Percentiles rank a stretch among this genome's conserved stretches.
These are phyloP conservation scores for Colletes collaris DNA, from an alignment of 2,888 invertebrate species.

Conservation along the genomic window DNA sequence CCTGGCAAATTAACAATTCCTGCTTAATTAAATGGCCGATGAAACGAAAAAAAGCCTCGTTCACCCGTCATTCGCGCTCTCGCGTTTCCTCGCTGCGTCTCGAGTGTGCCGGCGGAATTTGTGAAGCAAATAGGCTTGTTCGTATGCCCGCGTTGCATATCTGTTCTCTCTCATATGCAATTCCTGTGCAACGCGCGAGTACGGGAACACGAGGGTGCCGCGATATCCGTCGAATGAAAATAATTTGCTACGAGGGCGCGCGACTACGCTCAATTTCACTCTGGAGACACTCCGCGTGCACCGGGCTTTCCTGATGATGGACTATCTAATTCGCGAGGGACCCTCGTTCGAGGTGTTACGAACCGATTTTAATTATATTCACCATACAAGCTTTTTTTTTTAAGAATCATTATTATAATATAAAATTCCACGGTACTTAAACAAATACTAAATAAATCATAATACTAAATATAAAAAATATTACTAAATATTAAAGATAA, in stretches of 20 bases:
- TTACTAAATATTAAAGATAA: too few relatives aligned
- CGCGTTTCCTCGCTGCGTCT: conserved; percentile 50
- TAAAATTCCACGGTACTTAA: too few relatives aligned
- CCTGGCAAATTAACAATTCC: conserved; percentile 76
- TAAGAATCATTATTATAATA: too few relatives aligned
- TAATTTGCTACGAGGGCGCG: conserved; percentile 49
- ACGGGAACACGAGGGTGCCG: conserved; percentile 41
- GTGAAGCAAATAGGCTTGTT: conserved; percentile 77
- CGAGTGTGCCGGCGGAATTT: conserved; percentile 69
- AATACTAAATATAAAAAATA: too few relatives aligned
- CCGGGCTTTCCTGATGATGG: neutral
- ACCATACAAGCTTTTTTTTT: too few relatives aligned
- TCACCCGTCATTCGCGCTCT: conserved; percentile 46
- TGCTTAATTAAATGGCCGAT: conserved; percentile 75
- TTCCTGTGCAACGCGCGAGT: conserved; percentile 57
- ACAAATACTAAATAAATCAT: too few relatives aligned
- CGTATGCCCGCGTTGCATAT: conserved; percentile 69
- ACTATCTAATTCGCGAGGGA: neutral
- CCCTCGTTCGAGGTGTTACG: too few relatives aligned
- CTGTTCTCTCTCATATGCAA: conserved; percentile 60
- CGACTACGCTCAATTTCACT: conserved; percentile 37
- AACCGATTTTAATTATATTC: too few relatives aligned
- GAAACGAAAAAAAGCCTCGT: conserved; percentile 66
- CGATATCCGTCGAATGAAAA: conserved; percentile 34
- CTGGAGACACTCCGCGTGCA: neutral